A percentile compares a stretch with the other conserved stretches of the same genome.
Evolutionary conservation across 2,797 vertebrate genomes (phyloP).

Genomic region (Aldrovandia affinis): DNA sequence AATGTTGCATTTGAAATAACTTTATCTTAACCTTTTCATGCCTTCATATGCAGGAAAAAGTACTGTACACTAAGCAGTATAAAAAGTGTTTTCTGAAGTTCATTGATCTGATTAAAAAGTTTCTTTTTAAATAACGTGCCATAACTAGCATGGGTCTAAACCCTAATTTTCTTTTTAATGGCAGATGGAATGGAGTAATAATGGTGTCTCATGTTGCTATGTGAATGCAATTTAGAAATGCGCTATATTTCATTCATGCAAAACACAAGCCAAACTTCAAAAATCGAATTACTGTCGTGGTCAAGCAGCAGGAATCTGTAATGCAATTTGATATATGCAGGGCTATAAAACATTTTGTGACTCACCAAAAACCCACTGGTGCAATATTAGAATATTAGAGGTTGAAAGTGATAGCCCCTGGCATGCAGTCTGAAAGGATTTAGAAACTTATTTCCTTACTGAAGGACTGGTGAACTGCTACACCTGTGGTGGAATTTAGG

Average conservation of each 20-base stretch:
- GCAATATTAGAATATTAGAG: background rate
- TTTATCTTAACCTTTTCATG: background rate
- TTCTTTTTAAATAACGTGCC: background rate
- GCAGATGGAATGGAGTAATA: background rate
- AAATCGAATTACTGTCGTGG: background rate
- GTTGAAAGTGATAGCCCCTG: background rate
- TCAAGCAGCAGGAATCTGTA: background rate
- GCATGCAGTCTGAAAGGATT: background rate
- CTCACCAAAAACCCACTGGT: background rate
- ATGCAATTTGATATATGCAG: background rate
- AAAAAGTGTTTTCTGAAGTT: background rate
- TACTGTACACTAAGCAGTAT: background rate
- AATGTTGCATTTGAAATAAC: background rate
- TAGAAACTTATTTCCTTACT: too few species aligned
- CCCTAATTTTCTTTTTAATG: background rate
- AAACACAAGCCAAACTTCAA: background rate
- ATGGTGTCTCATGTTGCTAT: background rate
- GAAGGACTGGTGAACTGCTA: background rate
- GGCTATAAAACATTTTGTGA: background rate
- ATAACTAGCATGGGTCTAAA: background rate
- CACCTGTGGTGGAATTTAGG: background rate
- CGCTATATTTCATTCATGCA: background rate
- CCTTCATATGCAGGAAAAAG: background rate
- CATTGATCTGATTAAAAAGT: background rate
- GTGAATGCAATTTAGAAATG: background rate